Base-by-base conservation (phyloP, 2,888 invertebrate genomes). In the Seira sanloemensis region DNA sequence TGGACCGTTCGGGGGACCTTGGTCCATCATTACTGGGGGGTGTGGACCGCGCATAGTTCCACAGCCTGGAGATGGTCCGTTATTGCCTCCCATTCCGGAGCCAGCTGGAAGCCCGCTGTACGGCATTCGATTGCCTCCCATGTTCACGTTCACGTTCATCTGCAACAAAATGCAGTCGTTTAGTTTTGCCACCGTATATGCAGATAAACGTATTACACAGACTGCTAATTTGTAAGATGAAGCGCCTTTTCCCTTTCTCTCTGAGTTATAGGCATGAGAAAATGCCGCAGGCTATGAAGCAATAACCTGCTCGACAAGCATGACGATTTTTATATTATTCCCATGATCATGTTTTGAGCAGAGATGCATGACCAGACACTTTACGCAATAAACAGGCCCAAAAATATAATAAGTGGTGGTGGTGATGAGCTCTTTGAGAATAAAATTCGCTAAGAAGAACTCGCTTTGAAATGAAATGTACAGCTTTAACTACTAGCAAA, bases 1-100 rank as follows among this genome's bases (percentile, higher is more conserved):
- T n/a, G 93, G 95, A 68, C 95, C 95, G 16, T 93, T 54, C 0
- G 86, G 86, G 25, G 87, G 87, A 93, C 27, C 88, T 81, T 88
- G 78, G 84, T 80, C 90, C 91, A 91, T 91, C 50, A 90, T 91
- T 82, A 91, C 91, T n/a, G 72, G 72, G 12, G 87, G 86, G 88
- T 90, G 90, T 23, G 85, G 88, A 1, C 88, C 88, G 71, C 88
- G 71, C 90, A 86, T 90, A 81, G 62, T 85, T 71, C 75, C 90
- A 88, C 90, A 90, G 25, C 76, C 81, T 85, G 90, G 90, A 84
- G 90, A 90, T 86, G 85, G 90, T 76, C 87, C 90, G 78, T 86
- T 87, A 50, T 88, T 88, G 58, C 89, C 92, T 69, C 86, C 86
- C 86, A 87, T 87, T 27, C 78, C 74, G 25, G 82, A 82, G 24